A percentile compares a stretch with the other conserved stretches of the same genome.
Conservation (phyloP, 2,113 vertebrate genomes). For the Psittacula cyanocephala region DNA sequence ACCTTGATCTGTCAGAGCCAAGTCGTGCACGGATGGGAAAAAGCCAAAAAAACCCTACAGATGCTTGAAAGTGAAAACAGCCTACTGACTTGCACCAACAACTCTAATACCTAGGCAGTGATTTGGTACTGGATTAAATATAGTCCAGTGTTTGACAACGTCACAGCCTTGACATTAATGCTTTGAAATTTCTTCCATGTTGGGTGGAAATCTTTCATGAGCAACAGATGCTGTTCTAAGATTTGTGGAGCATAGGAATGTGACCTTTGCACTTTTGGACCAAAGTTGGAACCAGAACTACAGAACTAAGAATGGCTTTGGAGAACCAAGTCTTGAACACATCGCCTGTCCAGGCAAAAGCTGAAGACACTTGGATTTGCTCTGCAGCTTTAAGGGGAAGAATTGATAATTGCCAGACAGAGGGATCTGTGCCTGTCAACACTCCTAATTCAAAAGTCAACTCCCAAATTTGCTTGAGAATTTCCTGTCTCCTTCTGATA, state of each 20-base stretch:
- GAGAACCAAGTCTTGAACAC: neutral
- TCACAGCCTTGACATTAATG: neutral
- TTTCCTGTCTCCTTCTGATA: conserved; percentile 57
- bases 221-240: neutral
- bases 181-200: neutral
- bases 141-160: neutral
- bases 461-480: conserved; percentile 43
- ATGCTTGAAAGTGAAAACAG: neutral
- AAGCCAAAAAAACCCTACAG: neutral
- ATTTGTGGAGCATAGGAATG: neutral
- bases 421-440: conserved; percentile 48
- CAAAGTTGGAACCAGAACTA: neutral
- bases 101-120: neutral
- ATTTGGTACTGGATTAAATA: neutral
- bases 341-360: neutral
- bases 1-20: neutral
- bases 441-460: conserved; percentile 22
- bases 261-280: neutral
- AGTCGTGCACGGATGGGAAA: neutral
- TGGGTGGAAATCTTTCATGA: neutral
- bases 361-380: neutral
- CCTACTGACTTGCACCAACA: neutral
- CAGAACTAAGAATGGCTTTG: neutral
- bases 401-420: conserved; percentile 38
- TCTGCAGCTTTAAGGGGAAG: neutral